Conservation (phyloP, 2,888 invertebrate species). For the Podabrus alpinus region DNA sequence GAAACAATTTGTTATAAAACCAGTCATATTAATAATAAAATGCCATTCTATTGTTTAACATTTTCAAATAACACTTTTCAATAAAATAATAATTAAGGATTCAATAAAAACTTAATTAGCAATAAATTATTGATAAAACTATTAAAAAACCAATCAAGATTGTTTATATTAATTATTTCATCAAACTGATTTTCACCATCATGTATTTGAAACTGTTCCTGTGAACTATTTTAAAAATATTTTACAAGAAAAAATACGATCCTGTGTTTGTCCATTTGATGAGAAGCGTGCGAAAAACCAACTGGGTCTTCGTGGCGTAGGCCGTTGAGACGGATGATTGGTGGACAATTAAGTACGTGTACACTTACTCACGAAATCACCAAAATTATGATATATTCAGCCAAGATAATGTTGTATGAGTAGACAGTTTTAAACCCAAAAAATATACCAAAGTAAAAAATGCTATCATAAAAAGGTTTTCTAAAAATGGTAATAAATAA, state of each 20-base stretch:
- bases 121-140: too few relatives aligned
- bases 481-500: not conserved
- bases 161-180: too few relatives aligned
- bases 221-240: not conserved
- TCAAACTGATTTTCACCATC: too few relatives aligned
- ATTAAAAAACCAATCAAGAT: too few relatives aligned
- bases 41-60: slow-evolving; percentile 1
- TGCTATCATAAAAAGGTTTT: not conserved
- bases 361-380: slow-evolving; percentile 34
- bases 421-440: not conserved
- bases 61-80: not conserved
- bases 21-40: slow-evolving; percentile 16
- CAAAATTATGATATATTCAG: slow-evolving; percentile 30
- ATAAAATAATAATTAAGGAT: not conserved
- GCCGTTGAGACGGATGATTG: slow-evolving; percentile 34
- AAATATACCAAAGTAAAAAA: not conserved
- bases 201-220: not conserved
- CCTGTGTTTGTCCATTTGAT: slow-evolving; percentile 32
- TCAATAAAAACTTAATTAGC: not conserved
- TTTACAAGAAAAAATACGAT: slow-evolving; percentile 23
- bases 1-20: slow-evolving; percentile 24
- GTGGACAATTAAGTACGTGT: slow-evolving; percentile 34
- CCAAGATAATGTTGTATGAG: not conserved
- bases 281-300: slow-evolving; percentile 38
- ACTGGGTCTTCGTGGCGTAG: slow-evolving; percentile 34